These are phyloP conservation scores for Prinia subflava DNA, from an alignment of 2,113 vertebrate genomes.

Conservation along the genomic window DNA sequence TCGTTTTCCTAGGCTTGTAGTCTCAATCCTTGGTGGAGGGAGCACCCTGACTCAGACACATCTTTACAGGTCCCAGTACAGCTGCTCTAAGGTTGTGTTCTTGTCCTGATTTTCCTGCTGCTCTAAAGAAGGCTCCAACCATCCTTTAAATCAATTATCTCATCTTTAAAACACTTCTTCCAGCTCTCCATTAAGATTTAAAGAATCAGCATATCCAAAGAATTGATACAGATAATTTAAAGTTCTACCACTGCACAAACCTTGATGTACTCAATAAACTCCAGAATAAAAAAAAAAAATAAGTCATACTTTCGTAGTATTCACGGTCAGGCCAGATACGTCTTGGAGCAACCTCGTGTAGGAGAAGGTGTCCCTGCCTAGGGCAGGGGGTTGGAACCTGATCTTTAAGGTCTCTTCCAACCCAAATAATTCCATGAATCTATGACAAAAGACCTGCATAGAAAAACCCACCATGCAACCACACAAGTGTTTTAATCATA, in stretches of 20 bases:
- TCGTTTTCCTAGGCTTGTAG: neutral
- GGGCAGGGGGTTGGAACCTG: neutral
- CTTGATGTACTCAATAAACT: neutral
- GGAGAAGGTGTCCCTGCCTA: no score
- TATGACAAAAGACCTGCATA: neutral
- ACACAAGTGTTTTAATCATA: neutral
- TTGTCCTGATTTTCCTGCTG: neutral
- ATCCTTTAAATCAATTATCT: neutral
- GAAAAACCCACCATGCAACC: neutral
- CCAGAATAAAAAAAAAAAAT: neutral
- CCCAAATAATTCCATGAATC: neutral
- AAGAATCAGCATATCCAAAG: neutral
- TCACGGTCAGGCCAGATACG: neutral
- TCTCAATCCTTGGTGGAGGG: neutral
- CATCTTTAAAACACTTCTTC: neutral
- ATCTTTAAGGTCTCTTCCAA: neutral
- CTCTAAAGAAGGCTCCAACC: neutral
- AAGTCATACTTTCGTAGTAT: neutral
- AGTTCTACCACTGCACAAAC: neutral
- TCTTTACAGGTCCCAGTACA: neutral
- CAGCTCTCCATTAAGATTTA: neutral
- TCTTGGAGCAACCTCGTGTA: neutral
- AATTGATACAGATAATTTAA: neutral
- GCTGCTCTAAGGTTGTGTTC: neutral
- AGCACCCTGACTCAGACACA: neutral